Conservation (phyloP, 2,113 vertebrate genomes). For the Plecturocebus donacophilus region DNA sequence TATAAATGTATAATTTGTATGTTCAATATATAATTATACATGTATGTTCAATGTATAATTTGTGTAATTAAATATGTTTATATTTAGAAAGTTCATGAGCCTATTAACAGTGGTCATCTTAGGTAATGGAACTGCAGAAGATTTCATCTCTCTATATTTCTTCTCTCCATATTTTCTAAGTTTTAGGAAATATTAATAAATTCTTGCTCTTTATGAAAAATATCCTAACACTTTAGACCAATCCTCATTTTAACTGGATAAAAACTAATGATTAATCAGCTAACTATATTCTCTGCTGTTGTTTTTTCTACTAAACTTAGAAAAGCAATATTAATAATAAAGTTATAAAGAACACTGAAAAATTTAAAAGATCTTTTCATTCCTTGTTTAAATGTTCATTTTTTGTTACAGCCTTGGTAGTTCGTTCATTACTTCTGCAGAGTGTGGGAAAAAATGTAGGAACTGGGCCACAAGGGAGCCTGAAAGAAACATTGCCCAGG, state of each 20-base stretch:
- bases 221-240: background rate
- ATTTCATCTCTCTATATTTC: background rate
- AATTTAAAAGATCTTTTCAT: slow-evolving; percentile 27
- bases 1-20: background rate
- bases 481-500: background rate
- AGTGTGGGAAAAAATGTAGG: slow-evolving; percentile 60
- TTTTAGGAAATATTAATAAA: background rate
- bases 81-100: background rate
- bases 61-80: background rate
- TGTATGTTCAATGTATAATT: background rate
- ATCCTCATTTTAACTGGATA: background rate
- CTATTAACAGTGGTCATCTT: background rate
- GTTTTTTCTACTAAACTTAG: slow-evolving; percentile 15
- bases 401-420: background rate
- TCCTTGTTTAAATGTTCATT: background rate
- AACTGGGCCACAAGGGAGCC: background rate
- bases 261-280: background rate
- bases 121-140: background rate
- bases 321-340: slow-evolving; percentile 19
- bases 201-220: background rate
- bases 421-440: background rate
- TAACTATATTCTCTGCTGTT: background rate
- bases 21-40: background rate
- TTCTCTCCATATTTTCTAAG: background rate
- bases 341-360: background rate